phyloP scores from a whole-genome alignment of 2,113 vertebrate genomes.

The Otus sunia region DNA sequence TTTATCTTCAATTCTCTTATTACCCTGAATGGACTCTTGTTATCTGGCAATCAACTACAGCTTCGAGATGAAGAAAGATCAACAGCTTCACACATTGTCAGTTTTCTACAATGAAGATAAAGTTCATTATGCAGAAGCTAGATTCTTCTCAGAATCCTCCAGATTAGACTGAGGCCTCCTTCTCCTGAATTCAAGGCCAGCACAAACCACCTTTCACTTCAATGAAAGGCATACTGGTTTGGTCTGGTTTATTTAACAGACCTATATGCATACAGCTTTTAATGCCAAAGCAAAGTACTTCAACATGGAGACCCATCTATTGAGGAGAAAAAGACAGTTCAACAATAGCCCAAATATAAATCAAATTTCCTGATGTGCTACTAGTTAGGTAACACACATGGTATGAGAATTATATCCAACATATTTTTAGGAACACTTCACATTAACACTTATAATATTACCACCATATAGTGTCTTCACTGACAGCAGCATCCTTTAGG shows the following conservation, averaged over 20 bases:
- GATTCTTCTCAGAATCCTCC: not conserved
- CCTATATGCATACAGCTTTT: not conserved
- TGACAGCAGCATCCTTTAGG: not conserved
- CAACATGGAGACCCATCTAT: not conserved
- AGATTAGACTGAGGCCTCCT: not conserved
- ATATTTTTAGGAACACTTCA: not conserved
- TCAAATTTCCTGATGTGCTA: not conserved
- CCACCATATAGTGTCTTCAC: not conserved
- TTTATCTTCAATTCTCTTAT: not conserved
- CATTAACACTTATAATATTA: not conserved
- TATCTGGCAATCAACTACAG: slow-evolving; percentile 24
- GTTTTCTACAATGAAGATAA: not conserved
- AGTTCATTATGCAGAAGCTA: slow-evolving; percentile 15
- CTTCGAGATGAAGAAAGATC: slow-evolving; percentile 13
- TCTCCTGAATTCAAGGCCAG: not conserved
- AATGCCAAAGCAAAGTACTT: slow-evolving; percentile 15
- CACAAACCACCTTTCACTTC: slow-evolving; percentile 8
- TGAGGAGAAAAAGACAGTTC: not conserved
- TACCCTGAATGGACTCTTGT: slow-evolving; percentile 9
- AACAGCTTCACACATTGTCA: slow-evolving; percentile 21
- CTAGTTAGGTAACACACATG: not conserved
- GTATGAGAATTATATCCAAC: not conserved
- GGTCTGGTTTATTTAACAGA: slow-evolving; percentile 4
- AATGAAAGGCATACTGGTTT: slow-evolving; percentile 9
- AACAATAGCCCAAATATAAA: not conserved